Percentiles rank a stretch among this genome's conserved stretches.
Conservation (phyloP, 2,797 vertebrate species). For the Sebastes glaucus region DNA sequence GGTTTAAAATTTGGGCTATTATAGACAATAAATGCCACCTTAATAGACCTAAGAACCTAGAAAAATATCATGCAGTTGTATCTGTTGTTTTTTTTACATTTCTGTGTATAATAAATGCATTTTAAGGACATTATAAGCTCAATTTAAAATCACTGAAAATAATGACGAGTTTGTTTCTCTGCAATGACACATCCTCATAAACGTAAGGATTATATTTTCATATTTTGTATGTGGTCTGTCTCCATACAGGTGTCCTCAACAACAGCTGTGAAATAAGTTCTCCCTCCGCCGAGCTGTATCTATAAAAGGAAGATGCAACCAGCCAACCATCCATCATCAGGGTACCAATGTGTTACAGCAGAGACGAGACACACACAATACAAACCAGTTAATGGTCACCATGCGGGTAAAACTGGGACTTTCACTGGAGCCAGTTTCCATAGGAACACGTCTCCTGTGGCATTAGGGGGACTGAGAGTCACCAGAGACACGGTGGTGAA, state of each 20-base stretch:
- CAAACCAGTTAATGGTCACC: conserved; percentile 40
- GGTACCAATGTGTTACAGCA: background rate
- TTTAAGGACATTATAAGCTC: background rate
- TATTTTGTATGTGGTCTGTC: background rate
- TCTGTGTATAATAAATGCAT: background rate
- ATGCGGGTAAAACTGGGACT: conserved; percentile 24
- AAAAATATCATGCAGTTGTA: background rate
- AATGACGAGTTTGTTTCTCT: background rate
- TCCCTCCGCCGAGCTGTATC: background rate
- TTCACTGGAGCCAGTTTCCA: conserved; percentile 58
- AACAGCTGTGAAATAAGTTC: background rate
- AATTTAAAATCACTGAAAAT: background rate
- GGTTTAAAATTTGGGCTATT: background rate
- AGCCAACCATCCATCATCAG: background rate
- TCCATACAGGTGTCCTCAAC: background rate
- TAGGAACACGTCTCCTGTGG: conserved; percentile 62
- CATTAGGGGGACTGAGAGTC: conserved; percentile 46
- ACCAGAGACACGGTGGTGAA: conserved; percentile 9
- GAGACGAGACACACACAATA: background rate
- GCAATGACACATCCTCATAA: background rate
- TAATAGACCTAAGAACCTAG: background rate
- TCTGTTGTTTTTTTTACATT: background rate
- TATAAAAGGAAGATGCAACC: background rate
- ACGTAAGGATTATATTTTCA: background rate
- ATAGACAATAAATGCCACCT: background rate